Evolutionary conservation across 2,113 vertebrate genomes (phyloP).

Genomic region (Chionomys nivalis): DNA sequence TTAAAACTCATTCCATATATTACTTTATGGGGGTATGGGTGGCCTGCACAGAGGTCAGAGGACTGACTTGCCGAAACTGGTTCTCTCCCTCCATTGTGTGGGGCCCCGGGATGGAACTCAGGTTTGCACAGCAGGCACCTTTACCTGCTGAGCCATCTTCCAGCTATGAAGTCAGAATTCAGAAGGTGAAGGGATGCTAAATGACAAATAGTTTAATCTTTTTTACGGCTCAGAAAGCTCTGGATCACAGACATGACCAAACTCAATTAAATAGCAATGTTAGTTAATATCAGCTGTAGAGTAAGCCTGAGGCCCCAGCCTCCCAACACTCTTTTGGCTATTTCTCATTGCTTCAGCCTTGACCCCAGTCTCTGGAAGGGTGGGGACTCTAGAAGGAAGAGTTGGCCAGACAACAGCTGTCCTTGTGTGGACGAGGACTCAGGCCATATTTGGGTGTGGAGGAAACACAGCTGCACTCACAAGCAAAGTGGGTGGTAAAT

Average conservation of each 20-base stretch:
- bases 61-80: too few relatives aligned
- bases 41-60: neutral
- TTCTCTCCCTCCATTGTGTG: neutral
- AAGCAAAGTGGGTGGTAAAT: slow-evolving; percentile 78
- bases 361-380: slow-evolving; percentile 57
- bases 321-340: neutral
- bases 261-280: neutral
- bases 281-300: neutral
- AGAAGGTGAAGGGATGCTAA: neutral
- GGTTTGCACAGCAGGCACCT: neutral
- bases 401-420: slow-evolving; percentile 55
- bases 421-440: slow-evolving; percentile 55
- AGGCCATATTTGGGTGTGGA: slow-evolving; percentile 73
- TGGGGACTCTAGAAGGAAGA: slow-evolving; percentile 34
- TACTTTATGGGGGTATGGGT: neutral
- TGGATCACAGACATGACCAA: neutral
- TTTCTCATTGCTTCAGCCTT: neutral
- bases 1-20: neutral
- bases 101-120: neutral
- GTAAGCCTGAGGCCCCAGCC: neutral
- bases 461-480: slow-evolving; percentile 67
- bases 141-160: neutral
- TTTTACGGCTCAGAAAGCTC: slow-evolving; percentile 10
- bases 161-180: neutral
- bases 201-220: neutral